Evolutionary conservation across 1,140 invertebrate genomes (phyloP), one percentile per base, ranked within the genome.

Genomic region (Gryon sp.): DNA sequence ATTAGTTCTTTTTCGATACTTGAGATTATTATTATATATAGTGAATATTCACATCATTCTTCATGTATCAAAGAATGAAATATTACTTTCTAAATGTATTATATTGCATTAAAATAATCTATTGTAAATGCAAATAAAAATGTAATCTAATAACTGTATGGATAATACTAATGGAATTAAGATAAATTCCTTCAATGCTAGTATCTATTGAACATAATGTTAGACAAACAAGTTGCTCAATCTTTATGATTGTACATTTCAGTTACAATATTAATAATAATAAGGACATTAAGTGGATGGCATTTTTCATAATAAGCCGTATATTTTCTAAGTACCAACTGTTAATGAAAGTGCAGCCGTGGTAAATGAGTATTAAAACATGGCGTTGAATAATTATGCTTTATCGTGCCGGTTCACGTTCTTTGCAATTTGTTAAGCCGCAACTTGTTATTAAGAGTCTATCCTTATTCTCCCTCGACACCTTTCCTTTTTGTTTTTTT

Each of bases 311-410:
- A 46, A 41, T n/a, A 16, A 15, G 22, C 20, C 2, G 2, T 26
- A 9, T 18, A 53, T 38, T 68, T 57, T 22, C n/a, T 18, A 28
- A 40, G 22, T 40, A 30, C 6, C 19, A 55, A 32, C 55, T 28
- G 43, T 14, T 52, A 70, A 70, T 70, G 55, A 60, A 60, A 70
- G 55, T 62, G 66, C 38, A 60, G 36, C 46, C 55, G 46, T 22
- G 20, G 32, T 12, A 60, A 70, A 60, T 45, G 55, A 53, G 38
- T 41, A 38, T 32, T 62, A 45, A 70, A 70, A 62, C 28, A 19
- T 32, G 28, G 26, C 14, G 66, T 60, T 52, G 66, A 45, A 60
- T 70, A 70, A 70, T 70, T 45, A 60, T 14, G 34, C 26, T 14
- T 15, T 43, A 50, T 43, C 46, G 38, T 34, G n/a, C 41, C 15